Conservation (phyloP, 2,888 invertebrate genomes). For the Pristionchus arcanus region DNA sequence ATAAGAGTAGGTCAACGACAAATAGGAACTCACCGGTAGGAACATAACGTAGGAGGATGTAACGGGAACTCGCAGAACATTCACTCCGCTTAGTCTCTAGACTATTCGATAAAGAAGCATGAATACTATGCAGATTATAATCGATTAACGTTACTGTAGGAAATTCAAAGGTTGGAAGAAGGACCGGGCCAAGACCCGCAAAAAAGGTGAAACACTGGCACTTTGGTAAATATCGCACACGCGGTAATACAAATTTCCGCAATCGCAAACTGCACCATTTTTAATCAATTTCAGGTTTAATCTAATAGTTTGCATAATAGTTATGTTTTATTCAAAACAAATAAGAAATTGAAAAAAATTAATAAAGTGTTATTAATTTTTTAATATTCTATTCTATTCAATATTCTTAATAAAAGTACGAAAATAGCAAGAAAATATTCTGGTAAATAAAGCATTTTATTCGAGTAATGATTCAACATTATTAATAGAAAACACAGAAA, state of each 20-base stretch:
- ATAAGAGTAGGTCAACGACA: neutral
- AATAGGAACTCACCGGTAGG: constrained; percentile 60
- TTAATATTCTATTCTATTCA: too few species aligned
- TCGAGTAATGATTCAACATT: too few species aligned
- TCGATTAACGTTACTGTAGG: neutral
- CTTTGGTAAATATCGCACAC: neutral
- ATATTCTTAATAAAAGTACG: too few species aligned
- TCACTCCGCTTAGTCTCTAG: neutral
- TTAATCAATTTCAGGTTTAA: too few species aligned
- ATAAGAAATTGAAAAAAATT: too few species aligned
- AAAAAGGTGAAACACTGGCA: neutral
- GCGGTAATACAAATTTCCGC: neutral
- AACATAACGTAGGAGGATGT: constrained; percentile 57
- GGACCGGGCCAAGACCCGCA: neutral
- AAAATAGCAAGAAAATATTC: too few species aligned
- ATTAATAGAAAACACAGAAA: neutral
- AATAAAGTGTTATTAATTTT: too few species aligned
- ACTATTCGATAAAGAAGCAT: neutral
- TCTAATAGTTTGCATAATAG: too few species aligned
- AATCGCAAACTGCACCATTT: neutral
- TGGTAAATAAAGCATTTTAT: too few species aligned
- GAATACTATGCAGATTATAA: neutral
- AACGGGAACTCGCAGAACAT: neutral
- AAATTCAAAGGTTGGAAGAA: neutral
- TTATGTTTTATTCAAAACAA: too few species aligned